These are phyloP conservation scores for Amphipoea oculea DNA, from an alignment of 2,888 invertebrate genomes.

Conservation along the genomic window DNA sequence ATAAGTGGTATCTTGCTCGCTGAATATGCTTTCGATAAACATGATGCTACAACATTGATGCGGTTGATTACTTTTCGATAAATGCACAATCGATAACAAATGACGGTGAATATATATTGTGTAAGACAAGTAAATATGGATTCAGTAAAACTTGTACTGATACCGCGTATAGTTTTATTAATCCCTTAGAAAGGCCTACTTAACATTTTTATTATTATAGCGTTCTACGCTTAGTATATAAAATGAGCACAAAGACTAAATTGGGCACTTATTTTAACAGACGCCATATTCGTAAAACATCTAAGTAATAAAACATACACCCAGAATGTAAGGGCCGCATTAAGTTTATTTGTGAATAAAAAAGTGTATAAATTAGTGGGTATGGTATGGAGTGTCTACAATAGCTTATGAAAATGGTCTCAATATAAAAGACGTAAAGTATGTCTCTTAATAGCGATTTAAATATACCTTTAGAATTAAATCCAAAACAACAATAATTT, in stretches of 20 bases:
- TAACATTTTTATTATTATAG: neutral
- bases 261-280: slow-evolving; percentile 41
- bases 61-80: neutral
- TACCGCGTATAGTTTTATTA: neutral
- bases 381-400: neutral
- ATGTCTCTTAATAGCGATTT: neutral
- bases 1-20: neutral
- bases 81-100: neutral
- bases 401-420: neutral
- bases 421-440: neutral
- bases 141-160: neutral
- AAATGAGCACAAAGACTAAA: slow-evolving; percentile 45
- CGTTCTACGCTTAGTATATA: slow-evolving; percentile 4
- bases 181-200: neutral
- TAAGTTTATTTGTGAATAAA: slow-evolving; percentile 2
- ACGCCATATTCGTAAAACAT: slow-evolving; percentile 44
- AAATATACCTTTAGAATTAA: neutral
- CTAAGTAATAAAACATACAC: slow-evolving; percentile 36
- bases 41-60: neutral
- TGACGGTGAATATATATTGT: neutral
- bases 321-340: slow-evolving; percentile 9
- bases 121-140: neutral
- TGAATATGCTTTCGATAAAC: neutral
- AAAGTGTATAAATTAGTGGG: slow-evolving; percentile 6
- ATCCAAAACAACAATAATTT: slow-evolving; percentile 26